Evolutionary conservation across 2,113 vertebrate genomes (phyloP), one percentile per base, ranked within the genome.

Genomic region (Ursus arctos): DNA sequence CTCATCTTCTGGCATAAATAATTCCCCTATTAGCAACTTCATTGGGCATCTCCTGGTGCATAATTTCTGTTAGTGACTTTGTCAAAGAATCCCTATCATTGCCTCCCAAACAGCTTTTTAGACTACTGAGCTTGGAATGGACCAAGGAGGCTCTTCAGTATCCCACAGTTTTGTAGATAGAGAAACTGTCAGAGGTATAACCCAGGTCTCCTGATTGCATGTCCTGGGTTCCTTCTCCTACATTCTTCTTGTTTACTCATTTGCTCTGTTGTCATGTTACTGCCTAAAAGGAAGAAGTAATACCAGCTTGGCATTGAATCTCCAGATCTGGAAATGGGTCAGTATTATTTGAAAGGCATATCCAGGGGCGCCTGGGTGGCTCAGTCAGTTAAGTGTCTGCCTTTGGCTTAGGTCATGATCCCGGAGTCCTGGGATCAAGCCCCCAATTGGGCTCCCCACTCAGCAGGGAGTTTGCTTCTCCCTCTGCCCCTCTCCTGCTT

Each of bases 61-160:
- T 82, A 47, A 18, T 76, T 96, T 83, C 26, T 89, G 5, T 61
- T 71, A 76, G 7, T 93, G 87, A 88, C 55, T 74, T 88, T 80
- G 36, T 83, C 49, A 40, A 4, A 15, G 63, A 83, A 82, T n/a
- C 63, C 2, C 33, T 33, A 49, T 59, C 53, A 19, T 47, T 74
- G 77, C 10, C n/a, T 59, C 19, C 53, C 43, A 88, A 51, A 33
- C 8, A 77, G 12, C 14, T 18, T 55, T 21, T 19, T 6, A 33
- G 26, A n/a, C 14, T 15, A 31, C 36, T 81, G 36, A 94, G 61
- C 31, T 90, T 85, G 65, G 31, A 72, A 49, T 59, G 51, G 57
- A 36, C 51, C 14, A 1, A 31, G 0, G 15, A 22, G 22, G 26
- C 55, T 87, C 24, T 36, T 6, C 67, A 67, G 15, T 95, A 18